Base-by-base conservation (phyloP, 2,797 vertebrate genomes). In the Anas capensis region DNA sequence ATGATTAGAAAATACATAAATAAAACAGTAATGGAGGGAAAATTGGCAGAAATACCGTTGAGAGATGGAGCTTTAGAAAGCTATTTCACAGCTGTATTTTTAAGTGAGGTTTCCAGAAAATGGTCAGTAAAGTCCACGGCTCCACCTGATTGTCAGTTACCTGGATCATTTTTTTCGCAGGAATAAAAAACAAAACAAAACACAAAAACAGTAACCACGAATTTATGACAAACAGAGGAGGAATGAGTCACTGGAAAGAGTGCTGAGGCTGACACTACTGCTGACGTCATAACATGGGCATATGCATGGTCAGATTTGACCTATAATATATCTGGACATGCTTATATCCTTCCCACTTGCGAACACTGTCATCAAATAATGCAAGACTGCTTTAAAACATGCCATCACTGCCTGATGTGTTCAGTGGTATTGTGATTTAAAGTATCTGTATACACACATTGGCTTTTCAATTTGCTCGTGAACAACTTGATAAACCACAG, bases 401-500 rank as follows among this genome's bases (percentile, higher is more conserved):
- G 33, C 70, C 72, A 64, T 46, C 14, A 12, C 44, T 65, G 53
- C 48, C 61, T 21, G n/a, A 40, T 58, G 78, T 14, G 16, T 48
- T 93, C 40, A 61, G 64, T 15, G 15, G 0, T 12, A 26, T 10
- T 66, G 69, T 76, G 78, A 89, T 72, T 91, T 65, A 78, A 95
- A 94, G 27, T 69, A 82, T 92, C 85, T 88, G n/a, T 42, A 8
- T 23, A 58, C 46, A 44, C 86, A 84, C 44, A 71, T 19, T 51
- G 54, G 51, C 56, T 88, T 92, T 82, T 90, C 86, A 90, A 27
- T 94, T 92, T 86, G 83, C 31, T 91, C 86, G 14, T 46, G n/a
- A 78, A 38, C 79, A 90, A 36, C 82, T 86, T 91, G 90, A 96
- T 95, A 94, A 96, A 96, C 94, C 91, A 88, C 92, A 90, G 71